Conservation (phyloP, 2,888 invertebrate genomes). For the Nomada hirtipes region DNA sequence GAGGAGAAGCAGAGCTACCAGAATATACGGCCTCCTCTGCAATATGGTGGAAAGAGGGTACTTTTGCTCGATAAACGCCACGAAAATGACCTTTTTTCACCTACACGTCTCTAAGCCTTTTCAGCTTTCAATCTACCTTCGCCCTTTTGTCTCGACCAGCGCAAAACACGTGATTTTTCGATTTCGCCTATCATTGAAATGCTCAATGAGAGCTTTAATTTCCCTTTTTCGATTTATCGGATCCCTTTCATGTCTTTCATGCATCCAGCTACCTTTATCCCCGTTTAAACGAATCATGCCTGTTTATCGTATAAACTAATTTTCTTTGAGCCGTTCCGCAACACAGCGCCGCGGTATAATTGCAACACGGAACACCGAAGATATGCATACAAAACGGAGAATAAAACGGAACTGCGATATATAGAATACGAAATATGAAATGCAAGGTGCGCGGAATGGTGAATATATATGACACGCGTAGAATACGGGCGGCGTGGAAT, state of each 20-base stretch:
- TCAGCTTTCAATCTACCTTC: conserved; percentile 49
- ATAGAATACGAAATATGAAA: neutral
- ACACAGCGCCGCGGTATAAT: neutral
- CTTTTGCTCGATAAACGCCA: conserved; percentile 70
- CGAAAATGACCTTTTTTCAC: conserved; percentile 69
- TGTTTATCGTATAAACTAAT: conserved; percentile 6
- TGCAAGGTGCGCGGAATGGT: neutral
- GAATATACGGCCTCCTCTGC: conserved; percentile 66
- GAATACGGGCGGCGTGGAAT: neutral
- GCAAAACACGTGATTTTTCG: conserved; percentile 66
- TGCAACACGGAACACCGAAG: neutral
- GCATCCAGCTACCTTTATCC: neutral
- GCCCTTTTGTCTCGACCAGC: conserved; percentile 59
- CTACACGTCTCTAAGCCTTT: conserved; percentile 15
- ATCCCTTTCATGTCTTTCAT: neutral
- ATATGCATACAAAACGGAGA: neutral
- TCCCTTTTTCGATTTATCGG: conserved; percentile 10
- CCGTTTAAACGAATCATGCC: neutral
- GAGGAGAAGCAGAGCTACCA: conserved; percentile 44
- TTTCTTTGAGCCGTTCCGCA: neutral
- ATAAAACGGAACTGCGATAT: no score
- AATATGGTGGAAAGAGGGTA: conserved; percentile 60
- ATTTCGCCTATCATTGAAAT: conserved; percentile 41
- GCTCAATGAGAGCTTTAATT: conserved; percentile 45
- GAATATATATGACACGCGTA: neutral